These are phyloP conservation scores for Galendromus occidentalis DNA, from an alignment of 1,140 invertebrate species.

Conservation along the genomic window DNA sequence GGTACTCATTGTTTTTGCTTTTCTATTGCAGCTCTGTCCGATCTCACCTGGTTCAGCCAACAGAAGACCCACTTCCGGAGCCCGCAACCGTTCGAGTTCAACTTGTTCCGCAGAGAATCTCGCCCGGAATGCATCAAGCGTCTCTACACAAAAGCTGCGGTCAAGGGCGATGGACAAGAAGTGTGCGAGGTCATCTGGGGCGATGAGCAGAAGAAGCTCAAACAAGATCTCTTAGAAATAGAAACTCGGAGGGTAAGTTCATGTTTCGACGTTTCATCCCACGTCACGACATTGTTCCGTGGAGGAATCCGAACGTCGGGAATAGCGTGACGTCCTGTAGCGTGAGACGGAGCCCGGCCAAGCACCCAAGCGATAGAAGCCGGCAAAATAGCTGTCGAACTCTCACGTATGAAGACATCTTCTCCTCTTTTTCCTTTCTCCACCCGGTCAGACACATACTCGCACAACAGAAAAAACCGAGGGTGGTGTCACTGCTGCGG, in stretches of 20 bases:
- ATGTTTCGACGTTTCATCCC: not conserved
- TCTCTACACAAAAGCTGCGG: slow-evolving; percentile 48
- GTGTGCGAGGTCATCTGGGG: slow-evolving; percentile 40
- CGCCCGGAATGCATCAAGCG: slow-evolving; percentile 43
- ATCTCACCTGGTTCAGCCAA: slow-evolving; percentile 54
- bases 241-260: slow-evolving; percentile 56
- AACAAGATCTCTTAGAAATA: slow-evolving; percentile 52
- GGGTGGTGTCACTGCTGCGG: no score
- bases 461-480: no score
- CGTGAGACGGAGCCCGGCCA: no score
- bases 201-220: slow-evolving; percentile 23
- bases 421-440: no score
- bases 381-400: not conserved
- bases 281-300: not conserved
- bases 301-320: slow-evolving; percentile 5
- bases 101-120: slow-evolving; percentile 44
- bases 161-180: slow-evolving; percentile 36
- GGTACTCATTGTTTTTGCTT: slow-evolving; percentile 19
- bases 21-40: slow-evolving; percentile 54
- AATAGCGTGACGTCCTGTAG: no score
- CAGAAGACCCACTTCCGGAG: slow-evolving; percentile 49
- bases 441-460: no score
- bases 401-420: not conserved
- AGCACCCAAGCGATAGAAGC: not conserved
- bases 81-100: slow-evolving; percentile 38